phyloP scores from a whole-genome alignment of 1,140 invertebrate genomes.

The Amyelois transitella region DNA sequence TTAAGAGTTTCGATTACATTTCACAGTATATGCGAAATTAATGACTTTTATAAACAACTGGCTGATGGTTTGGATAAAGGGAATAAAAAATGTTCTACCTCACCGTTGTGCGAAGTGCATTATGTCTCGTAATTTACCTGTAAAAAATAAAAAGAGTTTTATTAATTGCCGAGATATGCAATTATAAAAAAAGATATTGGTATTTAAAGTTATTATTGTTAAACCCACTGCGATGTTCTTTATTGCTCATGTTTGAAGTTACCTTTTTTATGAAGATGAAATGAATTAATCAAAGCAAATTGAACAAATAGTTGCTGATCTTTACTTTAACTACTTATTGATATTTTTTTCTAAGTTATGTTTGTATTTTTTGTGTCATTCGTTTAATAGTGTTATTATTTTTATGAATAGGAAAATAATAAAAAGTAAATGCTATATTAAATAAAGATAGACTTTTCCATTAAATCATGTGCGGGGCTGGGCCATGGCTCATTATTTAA shows the following conservation, averaged over 20 bases:
- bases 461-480: too few relatives aligned
- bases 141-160: constrained; percentile 12
- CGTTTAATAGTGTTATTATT: too few relatives aligned
- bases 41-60: constrained; percentile 56
- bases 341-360: too few relatives aligned
- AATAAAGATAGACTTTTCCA: too few relatives aligned
- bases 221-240: background rate
- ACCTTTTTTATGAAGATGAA: background rate
- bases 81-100: constrained; percentile 21
- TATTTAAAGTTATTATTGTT: background rate
- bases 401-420: too few relatives aligned
- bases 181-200: background rate
- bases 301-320: too few relatives aligned
- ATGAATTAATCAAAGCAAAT: background rate
- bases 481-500: too few relatives aligned
- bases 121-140: constrained; percentile 18
- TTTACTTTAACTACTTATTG: too few relatives aligned
- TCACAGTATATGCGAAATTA: constrained; percentile 38
- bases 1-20: constrained; percentile 53
- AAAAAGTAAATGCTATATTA: too few relatives aligned
- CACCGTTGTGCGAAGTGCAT: constrained; percentile 13
- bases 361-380: too few relatives aligned
- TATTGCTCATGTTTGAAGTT: background rate
- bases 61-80: constrained; percentile 40
- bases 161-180: background rate